These are phyloP conservation scores for Poecilobothrus nobilitatus DNA, from an alignment of 2,888 invertebrate genomes.

Conservation along the genomic window DNA sequence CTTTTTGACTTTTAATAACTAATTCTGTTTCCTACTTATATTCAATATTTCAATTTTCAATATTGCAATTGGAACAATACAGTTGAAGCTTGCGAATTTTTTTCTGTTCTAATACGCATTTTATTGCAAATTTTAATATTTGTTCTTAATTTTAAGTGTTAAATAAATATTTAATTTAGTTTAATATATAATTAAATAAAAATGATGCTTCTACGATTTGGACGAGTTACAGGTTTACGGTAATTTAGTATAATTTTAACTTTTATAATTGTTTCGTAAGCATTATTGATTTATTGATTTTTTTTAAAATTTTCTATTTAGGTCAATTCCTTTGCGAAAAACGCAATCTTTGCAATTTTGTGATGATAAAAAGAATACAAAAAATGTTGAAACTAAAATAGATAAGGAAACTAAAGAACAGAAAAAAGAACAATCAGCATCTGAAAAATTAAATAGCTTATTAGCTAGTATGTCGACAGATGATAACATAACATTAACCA, in stretches of 20 bases:
- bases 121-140: background rate
- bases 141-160: background rate
- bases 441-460: conserved; percentile 36
- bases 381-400: background rate
- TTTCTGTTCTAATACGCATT: background rate
- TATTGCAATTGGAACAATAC: background rate
- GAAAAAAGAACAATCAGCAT: conserved; percentile 32
- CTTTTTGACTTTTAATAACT: background rate
- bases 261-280: background rate
- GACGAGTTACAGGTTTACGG: background rate
- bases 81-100: background rate
- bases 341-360: background rate
- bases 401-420: background rate
- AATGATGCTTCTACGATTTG: background rate
- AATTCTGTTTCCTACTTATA: too few relatives aligned
- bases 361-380: background rate
- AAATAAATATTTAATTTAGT: background rate
- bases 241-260: background rate
- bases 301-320: background rate
- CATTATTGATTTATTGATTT: background rate
- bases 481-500: conserved; percentile 24
- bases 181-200: background rate
- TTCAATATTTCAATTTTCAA: too few relatives aligned
- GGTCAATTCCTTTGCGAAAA: background rate
- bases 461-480: conserved; percentile 38